Base-by-base conservation (phyloP, 2,113 vertebrate genomes). In the Rhinolophus ferrumequinum region DNA sequence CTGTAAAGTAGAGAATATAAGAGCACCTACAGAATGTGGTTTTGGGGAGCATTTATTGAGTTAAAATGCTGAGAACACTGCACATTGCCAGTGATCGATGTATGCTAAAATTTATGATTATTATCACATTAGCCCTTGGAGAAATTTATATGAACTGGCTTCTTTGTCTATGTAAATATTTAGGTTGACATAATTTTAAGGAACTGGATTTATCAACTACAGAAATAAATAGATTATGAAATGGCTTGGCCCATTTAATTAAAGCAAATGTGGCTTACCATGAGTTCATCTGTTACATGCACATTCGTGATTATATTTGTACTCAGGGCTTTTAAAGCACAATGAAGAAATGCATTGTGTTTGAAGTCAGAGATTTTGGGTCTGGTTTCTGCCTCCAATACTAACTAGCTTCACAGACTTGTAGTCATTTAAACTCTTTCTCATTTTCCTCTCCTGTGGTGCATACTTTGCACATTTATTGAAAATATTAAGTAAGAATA, bases 161-260 rank as follows among this genome's bases (percentile, higher is more conserved):
- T 90, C 64, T 92, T 88, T 92, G 33, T 52, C 18, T 83, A n/a
- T 50, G 8, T 87, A 64, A 86, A 92, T 66, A 91, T 54, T 77
- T 87, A 64, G 54, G 44, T 82, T 60, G 28, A 52, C 38, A 83
- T 86, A 90, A 93, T 52, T 77, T 76, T 82, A 38, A 70, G 41
- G 9, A 93, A 60, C 22, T 30, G 15, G 33, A 38, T 76, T 52
- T 77, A 38, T 54, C 24, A 73, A 26, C 11, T 82, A 52, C 15
- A 87, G 35, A 87, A 66, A 62, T 66, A 93, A 80, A 38, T 67
- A 66, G 38, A 85, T 84, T 84, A 67, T 81, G 5, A 93, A 80
- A 69, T 80, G 28, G 11, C 10, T 77, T 79, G n/a, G 13, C 4
- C 3, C 35, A 81, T 77, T 52, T 30, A 30, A 75, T 92, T 60